phyloP scores from a whole-genome alignment of 2,888 invertebrate species.

The Nephrotoma flavescens region DNA sequence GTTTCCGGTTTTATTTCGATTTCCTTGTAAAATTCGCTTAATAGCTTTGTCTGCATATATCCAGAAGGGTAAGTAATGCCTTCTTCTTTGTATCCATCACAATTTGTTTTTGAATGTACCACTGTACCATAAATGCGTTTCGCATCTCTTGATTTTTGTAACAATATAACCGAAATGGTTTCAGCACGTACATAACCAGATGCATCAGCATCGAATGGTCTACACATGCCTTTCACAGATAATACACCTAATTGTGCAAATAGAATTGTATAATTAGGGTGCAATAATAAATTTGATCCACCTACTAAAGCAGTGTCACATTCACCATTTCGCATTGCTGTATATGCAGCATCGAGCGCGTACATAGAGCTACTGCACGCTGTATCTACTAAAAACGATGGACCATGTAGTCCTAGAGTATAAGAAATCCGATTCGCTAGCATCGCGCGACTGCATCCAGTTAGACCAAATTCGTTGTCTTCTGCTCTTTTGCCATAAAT shows the following conservation, averaged over 20 bases:
- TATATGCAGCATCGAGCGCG: slow-evolving; percentile 71
- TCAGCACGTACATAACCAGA: slow-evolving; percentile 78
- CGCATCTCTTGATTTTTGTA: slow-evolving; percentile 56
- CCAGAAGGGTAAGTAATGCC: slow-evolving; percentile 55
- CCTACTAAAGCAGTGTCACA: slow-evolving; percentile 85
- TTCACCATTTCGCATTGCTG: slow-evolving; percentile 58
- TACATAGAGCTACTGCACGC: slow-evolving; percentile 90
- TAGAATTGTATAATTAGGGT: slow-evolving; percentile 81
- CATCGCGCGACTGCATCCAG: slow-evolving; percentile 73
- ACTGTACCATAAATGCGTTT: slow-evolving; percentile 52
- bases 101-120: slow-evolving; percentile 64
- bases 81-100: slow-evolving; percentile 60
- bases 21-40: slow-evolving; percentile 50
- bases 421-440: slow-evolving; percentile 82
- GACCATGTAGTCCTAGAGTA: slow-evolving; percentile 75
- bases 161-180: slow-evolving; percentile 49
- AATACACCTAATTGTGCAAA: slow-evolving; percentile 68
- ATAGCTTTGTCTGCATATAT: slow-evolving; percentile 42
- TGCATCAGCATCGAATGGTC: slow-evolving; percentile 75
- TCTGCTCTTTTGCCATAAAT: slow-evolving; percentile 45
- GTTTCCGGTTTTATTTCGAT: slow-evolving; percentile 51
- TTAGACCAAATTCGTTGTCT: slow-evolving; percentile 32
- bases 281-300: slow-evolving; percentile 70
- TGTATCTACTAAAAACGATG: slow-evolving; percentile 78
- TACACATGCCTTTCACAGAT: slow-evolving; percentile 73